Evolutionary conservation across 92 coral and sea anemone genomes (phyloP), one percentile per base, ranked within the genome.

Genomic region (Palythoa heliodiscus): DNA sequence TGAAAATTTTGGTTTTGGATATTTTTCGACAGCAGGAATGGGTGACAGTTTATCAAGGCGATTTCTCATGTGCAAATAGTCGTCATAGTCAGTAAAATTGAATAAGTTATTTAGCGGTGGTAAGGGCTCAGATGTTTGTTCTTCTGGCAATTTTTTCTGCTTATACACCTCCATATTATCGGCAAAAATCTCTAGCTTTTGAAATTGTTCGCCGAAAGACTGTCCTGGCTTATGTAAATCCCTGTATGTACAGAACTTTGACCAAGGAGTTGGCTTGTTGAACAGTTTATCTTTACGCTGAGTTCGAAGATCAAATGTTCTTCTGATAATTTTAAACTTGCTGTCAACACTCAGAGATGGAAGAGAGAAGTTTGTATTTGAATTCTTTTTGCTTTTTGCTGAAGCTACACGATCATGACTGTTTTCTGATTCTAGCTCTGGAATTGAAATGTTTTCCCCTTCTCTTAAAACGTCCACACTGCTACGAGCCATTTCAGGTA

Each of bases 11-110:
- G 75, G 24, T 39, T 39, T 39, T 43, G 55, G 4, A 43, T 43
- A 72, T 40, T 73, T 75, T 23, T 91, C 25, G 0, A 91, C 79
- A 23, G 82, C 86, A 55, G 87, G 89, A 19, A 54, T 20, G 1
- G 96, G 96, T 24, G 96, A 93, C 38, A 89, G 87, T 48, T 81
- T 60, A 17, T 89, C 91, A 1, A 89, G 74, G 11, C 96, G 88
- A 74, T 93, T 93, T 63, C 78, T 87, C 60, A 91, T 17, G 67
- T 91, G 86, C 48, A 93, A 80, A 71, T 53, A 93, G 70, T 93
- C 96, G 73, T 91, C 70, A 15, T 92, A 78, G 72, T 91, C 96
- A 57, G 91, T 93, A 13, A 84, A 91, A 71, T 60, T 73, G n/a
- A 93, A 91, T 19, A 89, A 91, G 22, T 82, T 76, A 58, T 85